Evolutionary conservation across 1,140 invertebrate genomes (phyloP).

Genomic region (Batillaria attramentaria): DNA sequence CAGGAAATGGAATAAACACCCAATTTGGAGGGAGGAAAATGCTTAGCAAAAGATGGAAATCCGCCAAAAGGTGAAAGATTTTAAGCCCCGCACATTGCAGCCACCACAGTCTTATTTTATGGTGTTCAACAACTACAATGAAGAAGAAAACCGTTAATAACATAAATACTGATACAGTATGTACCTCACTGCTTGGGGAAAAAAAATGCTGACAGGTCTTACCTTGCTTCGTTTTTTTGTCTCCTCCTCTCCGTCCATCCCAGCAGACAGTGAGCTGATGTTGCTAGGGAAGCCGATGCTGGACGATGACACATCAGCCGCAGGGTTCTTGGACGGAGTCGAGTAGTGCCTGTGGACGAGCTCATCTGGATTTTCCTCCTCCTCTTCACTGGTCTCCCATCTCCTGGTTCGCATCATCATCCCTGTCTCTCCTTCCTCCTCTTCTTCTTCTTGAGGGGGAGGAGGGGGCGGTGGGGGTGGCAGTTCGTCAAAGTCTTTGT

Average conservation of each 20-base stretch:
- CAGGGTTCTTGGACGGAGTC: conserved; percentile 8
- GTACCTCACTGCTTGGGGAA: conserved; percentile 76
- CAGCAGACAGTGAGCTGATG: conserved; percentile 54
- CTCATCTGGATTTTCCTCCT: conserved; percentile 35
- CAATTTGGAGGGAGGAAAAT: too few relatives aligned
- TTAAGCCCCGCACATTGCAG: too few relatives aligned
- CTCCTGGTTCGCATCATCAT: neutral
- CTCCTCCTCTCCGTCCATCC: conserved; percentile 52
- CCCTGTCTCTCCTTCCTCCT: conserved; percentile 18
- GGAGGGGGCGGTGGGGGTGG: conserved; percentile 44
- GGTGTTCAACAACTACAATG: too few relatives aligned
- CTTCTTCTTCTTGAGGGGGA: conserved; percentile 51
- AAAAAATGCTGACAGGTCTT: conserved; percentile 4
- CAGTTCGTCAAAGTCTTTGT: conserved; percentile 39
- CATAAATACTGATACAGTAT: conserved; percentile 89
- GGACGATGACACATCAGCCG: neutral
- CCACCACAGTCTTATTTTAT: too few relatives aligned
- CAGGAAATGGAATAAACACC: too few relatives aligned
- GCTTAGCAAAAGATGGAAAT: too few relatives aligned
- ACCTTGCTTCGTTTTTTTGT: conserved; percentile 58
- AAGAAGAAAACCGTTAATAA: conserved; percentile 94
- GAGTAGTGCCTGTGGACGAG: neutral
- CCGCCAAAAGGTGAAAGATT: too few relatives aligned
- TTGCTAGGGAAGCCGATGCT: conserved; percentile 47
- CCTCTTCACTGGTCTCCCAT: conserved; percentile 24